Conservation (phyloP, 2,797 vertebrate genomes). For the Allobates femoralis region DNA sequence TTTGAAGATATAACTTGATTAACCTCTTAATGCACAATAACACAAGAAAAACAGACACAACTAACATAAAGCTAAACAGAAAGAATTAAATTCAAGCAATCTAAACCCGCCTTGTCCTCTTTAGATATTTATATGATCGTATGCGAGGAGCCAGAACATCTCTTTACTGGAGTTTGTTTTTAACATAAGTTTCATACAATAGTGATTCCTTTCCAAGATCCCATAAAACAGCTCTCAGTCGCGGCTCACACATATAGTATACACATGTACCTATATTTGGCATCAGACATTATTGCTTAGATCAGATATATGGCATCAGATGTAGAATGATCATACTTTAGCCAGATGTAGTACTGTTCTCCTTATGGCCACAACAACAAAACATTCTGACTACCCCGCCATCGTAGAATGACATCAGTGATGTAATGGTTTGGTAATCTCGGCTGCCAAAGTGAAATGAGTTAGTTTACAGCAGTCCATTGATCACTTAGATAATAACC, state of each 20-base stretch:
- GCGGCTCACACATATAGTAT: neutral
- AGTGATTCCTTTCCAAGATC: neutral
- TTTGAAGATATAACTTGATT: too few species aligned
- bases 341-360: conserved; percentile 13
- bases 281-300: conserved; percentile 7
- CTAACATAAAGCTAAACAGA: too few species aligned
- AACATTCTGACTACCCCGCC: neutral
- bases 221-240: neutral
- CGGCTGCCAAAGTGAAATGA: neutral
- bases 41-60: too few species aligned
- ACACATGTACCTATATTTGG: conserved; percentile 3
- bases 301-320: neutral
- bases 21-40: too few species aligned
- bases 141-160: too few species aligned
- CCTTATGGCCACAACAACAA: neutral
- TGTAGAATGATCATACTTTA: neutral
- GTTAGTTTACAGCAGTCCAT: conserved; percentile 2
- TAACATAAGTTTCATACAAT: neutral
- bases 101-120: too few species aligned
- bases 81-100: too few species aligned
- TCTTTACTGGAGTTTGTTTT: neutral
- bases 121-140: too few species aligned
- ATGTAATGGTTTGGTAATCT: neutral
- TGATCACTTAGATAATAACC: neutral
- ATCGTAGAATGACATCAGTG: neutral